A percentile compares a stretch with the other conserved stretches of the same genome.
phyloP scores from a whole-genome alignment of 2,888 invertebrate genomes.

The Conops quadrifasciatus region DNA sequence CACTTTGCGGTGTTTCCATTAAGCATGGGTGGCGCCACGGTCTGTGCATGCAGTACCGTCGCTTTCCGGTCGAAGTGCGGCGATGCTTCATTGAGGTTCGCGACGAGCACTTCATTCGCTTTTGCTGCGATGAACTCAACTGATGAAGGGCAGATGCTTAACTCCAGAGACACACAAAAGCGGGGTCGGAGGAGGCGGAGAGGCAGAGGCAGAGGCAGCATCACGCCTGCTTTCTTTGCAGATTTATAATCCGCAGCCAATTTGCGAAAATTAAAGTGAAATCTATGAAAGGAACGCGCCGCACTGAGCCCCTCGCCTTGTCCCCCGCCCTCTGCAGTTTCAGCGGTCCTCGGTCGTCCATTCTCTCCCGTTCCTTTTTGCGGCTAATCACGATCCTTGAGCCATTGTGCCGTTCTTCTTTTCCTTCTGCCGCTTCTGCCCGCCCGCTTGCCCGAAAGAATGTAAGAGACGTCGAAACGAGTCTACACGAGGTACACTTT shows the following conservation, averaged over 20 bases:
- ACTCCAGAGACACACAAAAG: no score
- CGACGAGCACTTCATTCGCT: neutral
- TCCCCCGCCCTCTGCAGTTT: neutral
- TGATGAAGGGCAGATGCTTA: neutral
- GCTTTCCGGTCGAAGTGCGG: neutral
- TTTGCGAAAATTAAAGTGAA: slow-evolving; percentile 61
- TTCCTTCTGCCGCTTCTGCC: neutral
- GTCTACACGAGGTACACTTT: neutral
- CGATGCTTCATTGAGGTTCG: slow-evolving; percentile 5
- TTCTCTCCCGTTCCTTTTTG: neutral
- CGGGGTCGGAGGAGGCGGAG: no score
- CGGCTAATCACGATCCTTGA: neutral
- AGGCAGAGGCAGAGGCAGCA: neutral
- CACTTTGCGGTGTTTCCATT: no score
- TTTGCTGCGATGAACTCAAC: neutral
- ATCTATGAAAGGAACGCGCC: slow-evolving; percentile 57
- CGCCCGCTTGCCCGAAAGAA: no score
- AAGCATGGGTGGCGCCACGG: no score
- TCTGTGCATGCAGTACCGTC: no score
- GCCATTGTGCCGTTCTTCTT: neutral
- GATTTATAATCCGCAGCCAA: slow-evolving; percentile 64
- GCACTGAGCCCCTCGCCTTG: slow-evolving; percentile 2
- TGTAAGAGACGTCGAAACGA: no score
- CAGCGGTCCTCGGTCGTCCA: neutral
- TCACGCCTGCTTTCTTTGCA: slow-evolving; percentile 48